Percentiles rank a stretch among this genome's conserved stretches.
phyloP scores from a whole-genome alignment of 2,113 vertebrate species.

The Pterophyllum scalare region DNA sequence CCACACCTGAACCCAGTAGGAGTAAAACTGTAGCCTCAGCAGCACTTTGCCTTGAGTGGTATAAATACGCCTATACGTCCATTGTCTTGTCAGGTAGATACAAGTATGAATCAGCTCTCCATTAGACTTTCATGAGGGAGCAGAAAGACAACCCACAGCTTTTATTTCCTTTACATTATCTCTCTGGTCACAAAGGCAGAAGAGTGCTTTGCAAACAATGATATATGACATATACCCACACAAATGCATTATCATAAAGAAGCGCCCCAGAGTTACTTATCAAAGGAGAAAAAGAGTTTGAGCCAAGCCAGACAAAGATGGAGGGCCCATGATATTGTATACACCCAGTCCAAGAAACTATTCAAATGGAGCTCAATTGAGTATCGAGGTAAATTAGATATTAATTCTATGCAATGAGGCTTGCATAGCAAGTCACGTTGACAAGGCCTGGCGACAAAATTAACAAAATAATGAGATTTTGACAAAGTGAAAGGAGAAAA shows the following conservation, averaged over 20 bases:
- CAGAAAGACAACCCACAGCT: constrained; percentile 68
- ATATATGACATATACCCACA: constrained; percentile 57
- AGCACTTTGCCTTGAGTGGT: constrained; percentile 73
- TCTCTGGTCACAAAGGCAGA: constrained; percentile 50
- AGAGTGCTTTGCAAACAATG: constrained; percentile 47
- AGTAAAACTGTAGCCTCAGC: constrained; percentile 68
- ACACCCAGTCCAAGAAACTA: constrained; percentile 44
- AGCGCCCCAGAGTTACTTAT: constrained; percentile 46
- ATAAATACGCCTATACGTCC: constrained; percentile 58
- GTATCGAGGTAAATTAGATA: constrained; percentile 57
- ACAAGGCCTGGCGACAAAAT: constrained; percentile 52
- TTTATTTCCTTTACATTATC: constrained; percentile 69
- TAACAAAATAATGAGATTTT: constrained; percentile 71
- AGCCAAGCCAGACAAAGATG: constrained; percentile 38
- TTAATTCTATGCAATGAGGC: constrained; percentile 58
- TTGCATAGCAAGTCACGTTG: constrained; percentile 43
- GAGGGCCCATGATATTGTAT: constrained; percentile 43
- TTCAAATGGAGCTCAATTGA: constrained; percentile 51
- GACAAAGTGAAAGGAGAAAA: constrained; percentile 45
- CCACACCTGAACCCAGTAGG: constrained; percentile 70
- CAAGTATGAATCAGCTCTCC: constrained; percentile 69
- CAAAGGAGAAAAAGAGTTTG: constrained; percentile 28
- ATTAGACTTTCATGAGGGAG: constrained; percentile 74
- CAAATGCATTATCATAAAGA: constrained; percentile 66
- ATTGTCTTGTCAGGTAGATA: constrained; percentile 63